Percentiles rank a stretch among this genome's conserved stretches.
phyloP scores from a whole-genome alignment of 2,888 invertebrate genomes.

The Drosophila sordidapex region DNA sequence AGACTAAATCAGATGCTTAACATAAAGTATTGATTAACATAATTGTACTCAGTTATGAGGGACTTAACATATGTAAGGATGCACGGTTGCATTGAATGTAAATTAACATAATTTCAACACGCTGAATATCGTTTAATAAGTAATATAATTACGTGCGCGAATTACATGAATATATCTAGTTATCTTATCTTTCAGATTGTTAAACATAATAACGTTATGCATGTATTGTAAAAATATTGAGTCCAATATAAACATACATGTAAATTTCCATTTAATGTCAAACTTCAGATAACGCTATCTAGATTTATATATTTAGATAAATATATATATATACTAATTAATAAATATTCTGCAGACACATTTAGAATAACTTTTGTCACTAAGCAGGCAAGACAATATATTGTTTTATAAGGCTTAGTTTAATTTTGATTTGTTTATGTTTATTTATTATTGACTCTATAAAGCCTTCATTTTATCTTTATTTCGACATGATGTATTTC shows the following conservation, averaged over 20 bases:
- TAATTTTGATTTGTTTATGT: neutral
- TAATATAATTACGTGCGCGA: too few relatives aligned
- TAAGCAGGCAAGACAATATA: neutral
- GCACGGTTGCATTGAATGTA: too few relatives aligned
- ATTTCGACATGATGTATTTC: neutral
- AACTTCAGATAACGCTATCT: neutral
- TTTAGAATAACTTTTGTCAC: neutral
- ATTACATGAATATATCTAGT: slow-evolving; percentile 5
- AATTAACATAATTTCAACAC: too few relatives aligned
- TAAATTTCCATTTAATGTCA: neutral
- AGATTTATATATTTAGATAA: neutral
- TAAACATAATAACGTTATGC: slow-evolving; percentile 12
- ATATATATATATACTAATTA: neutral
- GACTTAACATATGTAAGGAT: too few relatives aligned
- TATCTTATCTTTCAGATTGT: slow-evolving; percentile 38
- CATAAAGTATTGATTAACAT: too few relatives aligned
- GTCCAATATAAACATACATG: neutral
- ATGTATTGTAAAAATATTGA: slow-evolving; percentile 3
- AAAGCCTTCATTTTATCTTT: slow-evolving; percentile 31
- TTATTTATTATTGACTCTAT: slow-evolving; percentile 8
- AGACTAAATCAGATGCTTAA: too few relatives aligned
- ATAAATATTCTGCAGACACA: neutral
- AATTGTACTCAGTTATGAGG: too few relatives aligned
- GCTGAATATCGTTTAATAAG: too few relatives aligned
- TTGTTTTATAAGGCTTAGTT: neutral